Conservation (phyloP, 1,140 invertebrate species). For the Chironomus striatipennis region DNA sequence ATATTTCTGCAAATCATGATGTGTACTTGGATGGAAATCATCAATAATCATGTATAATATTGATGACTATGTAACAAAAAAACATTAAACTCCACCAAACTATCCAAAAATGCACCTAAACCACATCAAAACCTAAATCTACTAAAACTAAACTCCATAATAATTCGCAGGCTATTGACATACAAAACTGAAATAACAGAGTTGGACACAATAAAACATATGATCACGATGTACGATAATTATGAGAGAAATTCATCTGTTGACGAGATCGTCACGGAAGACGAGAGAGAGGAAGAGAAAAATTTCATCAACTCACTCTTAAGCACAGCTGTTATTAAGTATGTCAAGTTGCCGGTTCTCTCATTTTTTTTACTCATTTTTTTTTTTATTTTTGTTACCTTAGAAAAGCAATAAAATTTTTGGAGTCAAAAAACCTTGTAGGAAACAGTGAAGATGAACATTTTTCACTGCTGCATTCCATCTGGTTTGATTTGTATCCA, state of each 20-base stretch:
- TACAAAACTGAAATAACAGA: not conserved
- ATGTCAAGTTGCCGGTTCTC: no score
- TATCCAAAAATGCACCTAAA: not conserved
- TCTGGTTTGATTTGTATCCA: conserved; percentile 78
- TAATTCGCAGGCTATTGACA: not conserved
- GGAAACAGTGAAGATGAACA: conserved; percentile 55
- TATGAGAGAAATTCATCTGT: not conserved
- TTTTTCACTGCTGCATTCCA: conserved; percentile 58
- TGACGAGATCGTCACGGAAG: not conserved
- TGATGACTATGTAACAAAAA: no score
- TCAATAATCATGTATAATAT: no score
- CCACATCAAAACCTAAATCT: not conserved
- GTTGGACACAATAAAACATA: not conserved
- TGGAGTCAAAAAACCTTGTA: conserved; percentile 40
- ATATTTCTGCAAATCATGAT: no score
- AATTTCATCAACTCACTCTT: not conserved
- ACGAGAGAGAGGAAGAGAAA: not conserved
- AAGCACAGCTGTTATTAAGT: not conserved
- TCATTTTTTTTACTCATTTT: not conserved
- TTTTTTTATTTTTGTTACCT: not conserved
- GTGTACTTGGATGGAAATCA: no score
- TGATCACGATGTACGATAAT: not conserved
- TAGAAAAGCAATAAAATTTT: not conserved
- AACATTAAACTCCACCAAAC: no score
- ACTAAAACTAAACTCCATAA: not conserved